phyloP scores from a whole-genome alignment of 1,140 invertebrate genomes.

The Drosophila watanabei region DNA sequence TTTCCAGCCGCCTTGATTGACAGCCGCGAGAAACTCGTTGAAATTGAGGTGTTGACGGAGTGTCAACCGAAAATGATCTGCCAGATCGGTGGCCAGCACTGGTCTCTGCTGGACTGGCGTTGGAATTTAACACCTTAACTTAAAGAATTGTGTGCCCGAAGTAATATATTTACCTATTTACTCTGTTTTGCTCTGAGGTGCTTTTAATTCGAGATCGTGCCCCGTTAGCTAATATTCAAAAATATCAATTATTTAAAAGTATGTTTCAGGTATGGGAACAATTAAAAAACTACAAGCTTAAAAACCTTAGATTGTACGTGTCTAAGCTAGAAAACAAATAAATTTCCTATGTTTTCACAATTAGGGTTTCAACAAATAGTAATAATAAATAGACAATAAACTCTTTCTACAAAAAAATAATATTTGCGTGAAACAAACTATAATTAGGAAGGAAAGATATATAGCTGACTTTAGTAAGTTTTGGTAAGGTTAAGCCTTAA shows the following conservation, averaged over 20 bases:
- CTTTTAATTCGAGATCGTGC: neutral
- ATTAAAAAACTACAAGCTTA: neutral
- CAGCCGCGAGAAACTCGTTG: conserved; percentile 44
- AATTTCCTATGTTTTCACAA: neutral
- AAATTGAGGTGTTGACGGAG: conserved; percentile 67
- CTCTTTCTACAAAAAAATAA: no score
- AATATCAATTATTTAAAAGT: neutral
- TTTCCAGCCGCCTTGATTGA: conserved; percentile 66
- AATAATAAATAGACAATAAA: neutral
- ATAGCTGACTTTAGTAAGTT: no score
- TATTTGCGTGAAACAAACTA: no score
- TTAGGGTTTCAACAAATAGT: neutral
- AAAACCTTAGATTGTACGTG: neutral
- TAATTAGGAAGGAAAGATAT: no score
- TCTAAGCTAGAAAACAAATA: neutral
- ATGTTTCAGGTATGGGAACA: neutral
- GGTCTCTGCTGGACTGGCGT: neutral
- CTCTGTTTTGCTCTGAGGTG: no score
- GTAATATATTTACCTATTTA: neutral
- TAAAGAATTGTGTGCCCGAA: neutral
- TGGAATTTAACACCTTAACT: neutral
- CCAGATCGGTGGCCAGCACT: conserved; percentile 2
- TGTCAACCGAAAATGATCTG: conserved; percentile 56
- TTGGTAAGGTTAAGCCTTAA: no score
- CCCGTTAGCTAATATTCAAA: neutral